Base-by-base conservation (phyloP, 1,140 invertebrate genomes). In the Eumaeus atala region DNA sequence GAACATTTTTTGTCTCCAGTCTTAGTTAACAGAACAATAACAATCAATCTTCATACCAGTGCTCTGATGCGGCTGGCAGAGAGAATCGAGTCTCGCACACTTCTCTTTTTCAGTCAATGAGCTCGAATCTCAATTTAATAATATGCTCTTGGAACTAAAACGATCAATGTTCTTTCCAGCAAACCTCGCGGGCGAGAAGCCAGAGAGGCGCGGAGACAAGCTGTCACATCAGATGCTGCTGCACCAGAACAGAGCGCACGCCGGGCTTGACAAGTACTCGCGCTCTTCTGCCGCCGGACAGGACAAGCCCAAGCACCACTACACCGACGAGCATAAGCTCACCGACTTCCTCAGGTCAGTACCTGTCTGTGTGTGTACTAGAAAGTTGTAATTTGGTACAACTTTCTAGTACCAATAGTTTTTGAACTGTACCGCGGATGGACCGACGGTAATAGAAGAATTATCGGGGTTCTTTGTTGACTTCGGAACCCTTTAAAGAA, bases 301-400 rank as follows among this genome's bases (percentile, higher is more conserved):
- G 9, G 56, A 74, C 6, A 83, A 83, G 52, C 67, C 77, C 11
- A 86, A 86, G 56, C 85, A 88, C 60, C 85, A 87, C 51, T 87
- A 87, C 42, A 71, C 59, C 7, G 86, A 87, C 63, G 85, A 88
- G 56, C 85, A 87, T 42, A 88, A 88, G 56, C 74, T 88, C 9
- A 88, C 86, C 12, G 87, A 88, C 54, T 88, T 88, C 54, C 66
- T 88, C 47, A 87, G 85, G 87, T n/a, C n/a, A n/a, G n/a, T 88
- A 52, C 64, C 48, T 54, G 9, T 56, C 3, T 38, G 17, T 14
- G 17, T 33, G 18, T 48, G 17, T n/a, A n/a, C n/a, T n/a, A n/a
- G n/a, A n/a, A n/a, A n/a, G n/a, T n/a, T n/a, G n/a, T n/a, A n/a
- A n/a, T n/a, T n/a, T n/a, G n/a, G n/a, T n/a, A n/a, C n/a, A n/a